Evolutionary conservation across 2,113 vertebrate species (phyloP).

Genomic region (Aegithalos caudatus): DNA sequence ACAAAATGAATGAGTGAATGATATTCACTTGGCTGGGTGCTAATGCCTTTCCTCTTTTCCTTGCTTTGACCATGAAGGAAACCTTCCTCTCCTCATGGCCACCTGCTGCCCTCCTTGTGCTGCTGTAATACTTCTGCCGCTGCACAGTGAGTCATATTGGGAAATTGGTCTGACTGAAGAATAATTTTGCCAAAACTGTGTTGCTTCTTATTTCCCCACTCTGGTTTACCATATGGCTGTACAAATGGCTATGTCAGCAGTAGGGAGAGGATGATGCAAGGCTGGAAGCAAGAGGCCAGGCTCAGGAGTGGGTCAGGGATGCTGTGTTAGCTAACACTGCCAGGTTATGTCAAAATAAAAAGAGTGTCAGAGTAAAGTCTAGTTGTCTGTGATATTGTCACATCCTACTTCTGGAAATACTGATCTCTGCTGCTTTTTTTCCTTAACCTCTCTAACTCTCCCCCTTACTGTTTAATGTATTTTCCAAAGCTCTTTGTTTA

Average conservation of each 20-base stretch:
- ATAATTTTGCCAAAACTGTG: neutral
- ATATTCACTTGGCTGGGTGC: neutral
- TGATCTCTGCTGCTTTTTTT: neutral
- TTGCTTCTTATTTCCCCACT: conserved; percentile 7
- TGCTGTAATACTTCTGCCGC: neutral
- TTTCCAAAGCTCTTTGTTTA: neutral
- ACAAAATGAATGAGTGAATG: neutral
- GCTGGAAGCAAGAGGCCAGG: neutral
- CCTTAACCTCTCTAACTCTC: neutral
- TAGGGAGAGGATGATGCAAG: conserved; percentile 48
- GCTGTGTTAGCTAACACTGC: neutral
- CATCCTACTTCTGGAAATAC: neutral
- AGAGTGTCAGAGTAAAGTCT: neutral
- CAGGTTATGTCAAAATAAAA: neutral
- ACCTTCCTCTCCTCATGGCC: neutral
- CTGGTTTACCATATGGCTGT: conserved; percentile 56
- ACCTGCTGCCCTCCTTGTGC: neutral
- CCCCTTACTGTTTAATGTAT: neutral
- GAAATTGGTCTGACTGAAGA: neutral
- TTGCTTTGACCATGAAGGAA: neutral
- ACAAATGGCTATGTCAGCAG: conserved; percentile 52
- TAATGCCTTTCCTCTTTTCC: neutral
- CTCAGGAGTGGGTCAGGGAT: neutral
- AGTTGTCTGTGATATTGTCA: neutral
- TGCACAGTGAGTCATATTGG: neutral